phyloP scores from a whole-genome alignment of 2,113 vertebrate genomes.

The Bothrops jararaca region DNA sequence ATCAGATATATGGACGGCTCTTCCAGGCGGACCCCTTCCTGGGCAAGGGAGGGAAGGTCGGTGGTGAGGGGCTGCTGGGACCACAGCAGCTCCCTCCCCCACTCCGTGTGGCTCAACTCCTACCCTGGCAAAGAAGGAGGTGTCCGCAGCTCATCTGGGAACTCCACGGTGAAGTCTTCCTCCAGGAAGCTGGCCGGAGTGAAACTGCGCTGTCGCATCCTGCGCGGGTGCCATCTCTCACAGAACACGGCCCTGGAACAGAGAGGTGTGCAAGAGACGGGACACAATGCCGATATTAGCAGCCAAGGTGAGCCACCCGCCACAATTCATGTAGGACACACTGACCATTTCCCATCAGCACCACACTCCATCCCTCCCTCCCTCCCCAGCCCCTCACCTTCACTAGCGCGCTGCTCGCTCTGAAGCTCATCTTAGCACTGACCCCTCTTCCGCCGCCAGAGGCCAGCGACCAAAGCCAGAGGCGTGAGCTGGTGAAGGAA shows the following conservation, averaged over 20 bases:
- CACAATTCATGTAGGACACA: not conserved
- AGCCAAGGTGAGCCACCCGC: not conserved
- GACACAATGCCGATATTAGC: no score
- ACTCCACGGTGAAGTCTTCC: conserved; percentile 86
- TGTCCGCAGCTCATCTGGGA: conserved; percentile 94
- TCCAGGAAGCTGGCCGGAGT: conserved; percentile 94
- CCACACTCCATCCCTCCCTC: not conserved
- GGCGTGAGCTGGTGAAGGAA: conserved; percentile 97
- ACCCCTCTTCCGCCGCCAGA: conserved; percentile 89
- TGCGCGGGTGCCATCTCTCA: conserved; percentile 79
- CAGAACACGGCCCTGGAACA: conserved; percentile 85
- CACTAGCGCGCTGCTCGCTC: conserved; percentile 91
- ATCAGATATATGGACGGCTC: conserved; percentile 90
- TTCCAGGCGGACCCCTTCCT: conserved; percentile 86
- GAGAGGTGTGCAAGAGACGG: no score
- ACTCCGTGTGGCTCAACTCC: conserved; percentile 13
- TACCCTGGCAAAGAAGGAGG: conserved; percentile 96
- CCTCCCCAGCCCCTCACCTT: conserved; percentile 69
- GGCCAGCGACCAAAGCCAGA: conserved; percentile 91
- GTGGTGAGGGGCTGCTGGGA: accelerated
- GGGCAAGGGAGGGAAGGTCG: conserved; percentile 35
- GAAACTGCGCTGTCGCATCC: conserved; percentile 88
- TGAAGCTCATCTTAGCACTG: conserved; percentile 99
- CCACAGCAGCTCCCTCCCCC: accelerated
- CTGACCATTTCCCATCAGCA: not conserved